Conservation (phyloP, 2,113 vertebrate genomes). For the Pachycephala philippinensis region DNA sequence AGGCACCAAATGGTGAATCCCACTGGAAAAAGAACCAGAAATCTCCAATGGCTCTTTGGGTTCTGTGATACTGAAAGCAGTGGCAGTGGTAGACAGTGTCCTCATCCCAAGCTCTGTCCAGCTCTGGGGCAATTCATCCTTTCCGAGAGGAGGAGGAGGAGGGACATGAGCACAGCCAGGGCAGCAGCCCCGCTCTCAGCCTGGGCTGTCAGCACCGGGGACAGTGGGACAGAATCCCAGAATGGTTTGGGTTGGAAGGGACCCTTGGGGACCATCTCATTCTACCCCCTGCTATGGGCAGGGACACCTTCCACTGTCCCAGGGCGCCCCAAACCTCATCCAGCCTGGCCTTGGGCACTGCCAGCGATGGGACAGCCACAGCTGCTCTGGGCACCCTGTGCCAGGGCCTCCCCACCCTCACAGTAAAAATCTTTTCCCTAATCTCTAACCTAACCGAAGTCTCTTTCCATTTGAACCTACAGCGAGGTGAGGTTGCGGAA, state of each 20-base stretch:
- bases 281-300: neutral
- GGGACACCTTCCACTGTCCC: fast-evolving
- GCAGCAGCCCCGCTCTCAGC: neutral
- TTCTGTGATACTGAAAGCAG: neutral
- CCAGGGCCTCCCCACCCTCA: fast-evolving
- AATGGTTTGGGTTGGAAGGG: neutral
- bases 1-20: neutral
- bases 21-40: neutral
- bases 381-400: neutral
- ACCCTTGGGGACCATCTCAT: neutral
- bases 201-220: neutral
- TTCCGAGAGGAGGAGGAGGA: fast-evolving
- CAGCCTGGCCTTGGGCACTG: neutral
- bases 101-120: neutral
- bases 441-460: neutral
- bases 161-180: fast-evolving
- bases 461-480: neutral
- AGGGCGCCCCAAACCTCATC: fast-evolving
- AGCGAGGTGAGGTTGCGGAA: neutral
- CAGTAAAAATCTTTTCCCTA: neutral
- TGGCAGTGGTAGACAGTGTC: fast-evolving
- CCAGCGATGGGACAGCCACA: neutral
- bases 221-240: neutral
- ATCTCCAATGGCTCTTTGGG: neutral
- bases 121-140: neutral